Evolutionary conservation across 1,140 invertebrate genomes (phyloP), one percentile per base, ranked within the genome.

Genomic region (Nilaparvata lugens): DNA sequence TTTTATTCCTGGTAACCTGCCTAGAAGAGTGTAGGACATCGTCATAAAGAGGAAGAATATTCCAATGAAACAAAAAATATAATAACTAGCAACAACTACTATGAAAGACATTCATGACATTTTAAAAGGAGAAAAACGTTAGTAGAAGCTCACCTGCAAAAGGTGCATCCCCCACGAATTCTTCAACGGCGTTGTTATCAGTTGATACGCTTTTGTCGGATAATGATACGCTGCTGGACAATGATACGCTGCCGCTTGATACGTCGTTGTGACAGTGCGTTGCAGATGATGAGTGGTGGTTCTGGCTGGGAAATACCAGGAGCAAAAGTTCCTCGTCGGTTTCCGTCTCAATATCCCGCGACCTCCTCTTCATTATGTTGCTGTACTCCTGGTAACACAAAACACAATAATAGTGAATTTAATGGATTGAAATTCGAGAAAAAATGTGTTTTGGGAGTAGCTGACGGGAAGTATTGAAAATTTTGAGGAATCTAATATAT

Each of bases 101-200:
- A n/a, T n/a, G n/a, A n/a, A n/a, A n/a, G n/a, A n/a, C n/a, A n/a
- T n/a, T n/a, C n/a, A n/a, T n/a, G n/a, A n/a, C n/a, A n/a, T n/a
- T n/a, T n/a, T n/a, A n/a, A n/a, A n/a, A n/a, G n/a, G n/a, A n/a
- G n/a, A n/a, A n/a, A n/a, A n/a, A n/a, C n/a, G n/a, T n/a, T n/a
- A n/a, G n/a, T n/a, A n/a, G n/a, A n/a, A 38, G 74, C 81, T 84
- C 78, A 91, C 88, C 90, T 74, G 89, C 89, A 77, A 91, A 94
- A 56, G 90, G 89, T 57, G 86, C 83, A 71, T 93, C 89, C 58
- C 87, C 85, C 57, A 89, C 81, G 71, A 86, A 91, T 74, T 92
- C 89, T 75, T 93, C 89, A 51, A 92, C 86, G 69, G 82, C 84
- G 73, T 90, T 88, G 73, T 90, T 88, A 69, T 88, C 86, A 13